Conservation (phyloP, 2,797 vertebrate genomes). For the Cercopithecus mitis region DNA sequence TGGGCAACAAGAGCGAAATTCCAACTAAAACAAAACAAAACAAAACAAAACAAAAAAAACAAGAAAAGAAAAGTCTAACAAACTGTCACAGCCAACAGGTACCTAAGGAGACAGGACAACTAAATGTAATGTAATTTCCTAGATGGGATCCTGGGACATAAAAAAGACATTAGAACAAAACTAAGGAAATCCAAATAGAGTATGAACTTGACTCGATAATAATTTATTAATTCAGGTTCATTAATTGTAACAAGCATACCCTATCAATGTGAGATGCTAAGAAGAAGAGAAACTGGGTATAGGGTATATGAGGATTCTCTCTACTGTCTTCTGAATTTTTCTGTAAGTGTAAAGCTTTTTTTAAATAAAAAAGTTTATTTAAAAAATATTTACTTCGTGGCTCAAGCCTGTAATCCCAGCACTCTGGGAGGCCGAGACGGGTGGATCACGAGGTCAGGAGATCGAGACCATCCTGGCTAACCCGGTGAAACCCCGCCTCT, state of each 20-base stretch:
- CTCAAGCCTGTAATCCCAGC: too few relatives aligned
- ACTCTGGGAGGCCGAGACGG: too few relatives aligned
- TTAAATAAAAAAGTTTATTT: not conserved
- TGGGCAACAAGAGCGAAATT: not conserved
- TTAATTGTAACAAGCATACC: not conserved
- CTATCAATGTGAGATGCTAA: not conserved
- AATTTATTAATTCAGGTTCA: not conserved
- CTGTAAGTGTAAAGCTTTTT: not conserved
- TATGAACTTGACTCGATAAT: not conserved
- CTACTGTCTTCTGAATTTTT: not conserved
- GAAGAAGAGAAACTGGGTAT: not conserved
- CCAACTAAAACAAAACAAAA: not conserved
- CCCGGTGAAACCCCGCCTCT: too few relatives aligned
- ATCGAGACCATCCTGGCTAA: too few relatives aligned
- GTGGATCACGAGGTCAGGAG: too few relatives aligned
- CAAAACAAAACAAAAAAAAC: too few relatives aligned
- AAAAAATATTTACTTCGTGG: not conserved
- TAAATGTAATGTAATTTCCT: not conserved
- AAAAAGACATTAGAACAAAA: not conserved
- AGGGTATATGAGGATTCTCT: not conserved
- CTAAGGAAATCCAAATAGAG: not conserved
- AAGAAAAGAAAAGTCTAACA: not conserved
- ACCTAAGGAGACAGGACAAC: not conserved
- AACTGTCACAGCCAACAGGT: not conserved
- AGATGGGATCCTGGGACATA: not conserved